These are phyloP conservation scores for Plusia festucae DNA, from an alignment of 2,888 invertebrate genomes.

Conservation along the genomic window DNA sequence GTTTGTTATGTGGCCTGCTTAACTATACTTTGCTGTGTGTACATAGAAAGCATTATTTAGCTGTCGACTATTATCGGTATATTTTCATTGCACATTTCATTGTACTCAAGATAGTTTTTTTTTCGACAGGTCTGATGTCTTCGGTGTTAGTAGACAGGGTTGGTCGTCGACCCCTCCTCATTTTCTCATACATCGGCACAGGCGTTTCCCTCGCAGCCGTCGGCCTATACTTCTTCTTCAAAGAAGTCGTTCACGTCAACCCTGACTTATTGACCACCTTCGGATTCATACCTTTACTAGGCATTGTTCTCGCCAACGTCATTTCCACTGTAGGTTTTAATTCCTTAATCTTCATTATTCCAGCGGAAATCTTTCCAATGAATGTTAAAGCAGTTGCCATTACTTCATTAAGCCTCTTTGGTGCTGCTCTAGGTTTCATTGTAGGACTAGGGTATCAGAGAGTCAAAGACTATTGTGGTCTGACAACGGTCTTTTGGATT, in stretches of 20 bases:
- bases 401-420: constrained; percentile 79
- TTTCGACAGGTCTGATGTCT: constrained; percentile 67
- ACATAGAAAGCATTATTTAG: too few species aligned
- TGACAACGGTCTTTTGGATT: constrained; percentile 81
- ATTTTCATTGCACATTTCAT: too few species aligned
- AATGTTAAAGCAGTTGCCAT: constrained; percentile 87
- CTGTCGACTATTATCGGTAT: too few species aligned
- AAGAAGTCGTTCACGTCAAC: constrained; percentile 55
- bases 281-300: constrained; percentile 74
- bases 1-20: too few species aligned
- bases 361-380: constrained; percentile 87
- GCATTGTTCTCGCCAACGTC: constrained; percentile 69
- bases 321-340: constrained; percentile 78
- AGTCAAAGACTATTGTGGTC: constrained; percentile 77
- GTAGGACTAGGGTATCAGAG: constrained; percentile 83
- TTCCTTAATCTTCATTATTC: constrained; percentile 81
- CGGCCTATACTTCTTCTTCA: constrained; percentile 73
- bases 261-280: constrained; percentile 28
- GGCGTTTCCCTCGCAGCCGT: constrained; percentile 59
- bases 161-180: constrained; percentile 79
- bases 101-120: too few species aligned
- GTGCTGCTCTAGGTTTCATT: constrained; percentile 79
- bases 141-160: constrained; percentile 67
- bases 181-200: constrained; percentile 74
- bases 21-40: too few species aligned